A percentile compares a stretch with the other conserved stretches of the same genome.
These are phyloP conservation scores for Torymus texanus DNA, from an alignment of 2,888 invertebrate species.

Conservation along the genomic window DNA sequence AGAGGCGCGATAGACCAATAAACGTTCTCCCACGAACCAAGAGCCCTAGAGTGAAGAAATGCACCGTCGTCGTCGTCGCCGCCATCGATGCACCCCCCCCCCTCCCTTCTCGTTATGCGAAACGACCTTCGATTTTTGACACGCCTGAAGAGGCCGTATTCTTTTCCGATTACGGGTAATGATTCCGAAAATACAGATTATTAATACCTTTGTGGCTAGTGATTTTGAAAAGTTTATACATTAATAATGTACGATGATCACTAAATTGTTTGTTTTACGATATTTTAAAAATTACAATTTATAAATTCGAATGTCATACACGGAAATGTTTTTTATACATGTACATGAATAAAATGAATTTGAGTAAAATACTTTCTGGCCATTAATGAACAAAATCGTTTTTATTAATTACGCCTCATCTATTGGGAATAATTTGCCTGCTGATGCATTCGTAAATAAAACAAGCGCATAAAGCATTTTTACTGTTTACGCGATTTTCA, in stretches of 20 bases:
- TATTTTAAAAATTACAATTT: no score
- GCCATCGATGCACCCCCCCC: not conserved
- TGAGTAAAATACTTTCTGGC: no score
- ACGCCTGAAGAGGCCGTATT: not conserved
- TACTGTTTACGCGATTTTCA: not conserved
- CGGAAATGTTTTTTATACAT: no score
- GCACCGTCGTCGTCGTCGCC: no score
- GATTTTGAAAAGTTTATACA: no score
- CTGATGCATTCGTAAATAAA: not conserved
- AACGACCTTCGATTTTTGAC: constrained; percentile 31
- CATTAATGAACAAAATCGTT: no score
- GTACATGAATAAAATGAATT: no score
- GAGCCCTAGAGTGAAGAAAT: constrained; percentile 24
- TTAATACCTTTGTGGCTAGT: no score
- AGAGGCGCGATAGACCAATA: constrained; percentile 57
- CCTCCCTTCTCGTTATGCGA: not conserved
- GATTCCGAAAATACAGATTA: no score
- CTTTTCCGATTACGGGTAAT: not conserved
- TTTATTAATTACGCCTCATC: not conserved
- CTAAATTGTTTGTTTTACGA: no score
- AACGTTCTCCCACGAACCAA: constrained; percentile 50
- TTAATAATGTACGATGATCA: no score
- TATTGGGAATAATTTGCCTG: not conserved
- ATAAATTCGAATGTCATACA: no score
- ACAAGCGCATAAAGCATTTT: not conserved